These are phyloP conservation scores for Chaetorhynchus papuensis DNA, from an alignment of 2,113 vertebrate genomes.

Conservation along the genomic window DNA sequence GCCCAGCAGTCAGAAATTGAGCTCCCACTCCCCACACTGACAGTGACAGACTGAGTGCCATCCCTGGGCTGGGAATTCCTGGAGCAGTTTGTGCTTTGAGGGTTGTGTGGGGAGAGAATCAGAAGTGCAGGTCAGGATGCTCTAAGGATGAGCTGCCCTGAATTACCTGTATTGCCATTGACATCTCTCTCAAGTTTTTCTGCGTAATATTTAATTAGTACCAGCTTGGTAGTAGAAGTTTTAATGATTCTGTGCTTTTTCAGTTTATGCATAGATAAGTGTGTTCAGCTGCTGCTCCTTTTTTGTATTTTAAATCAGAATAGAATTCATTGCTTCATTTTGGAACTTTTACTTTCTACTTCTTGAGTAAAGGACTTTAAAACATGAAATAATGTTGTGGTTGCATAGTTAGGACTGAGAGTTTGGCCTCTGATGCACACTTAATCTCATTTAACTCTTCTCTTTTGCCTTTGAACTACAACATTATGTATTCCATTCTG, in stretches of 20 bases:
- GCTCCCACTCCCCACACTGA: accelerated
- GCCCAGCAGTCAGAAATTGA: neutral
- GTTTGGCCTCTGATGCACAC: neutral
- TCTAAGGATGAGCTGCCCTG: neutral
- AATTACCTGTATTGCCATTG: neutral
- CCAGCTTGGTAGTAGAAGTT: neutral
- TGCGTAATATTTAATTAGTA: neutral
- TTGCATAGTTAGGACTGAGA: neutral
- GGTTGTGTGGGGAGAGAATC: neutral
- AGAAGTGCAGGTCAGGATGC: accelerated
- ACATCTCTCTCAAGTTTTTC: neutral
- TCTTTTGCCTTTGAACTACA: neutral
- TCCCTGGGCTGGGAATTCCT: neutral
- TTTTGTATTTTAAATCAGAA: neutral
- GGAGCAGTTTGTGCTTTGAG: neutral
- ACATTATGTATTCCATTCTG: neutral
- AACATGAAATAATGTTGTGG: neutral
- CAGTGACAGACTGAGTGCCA: neutral
- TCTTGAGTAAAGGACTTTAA: neutral
- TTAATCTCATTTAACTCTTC: neutral
- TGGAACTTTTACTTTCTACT: neutral
- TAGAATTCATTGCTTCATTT: neutral
- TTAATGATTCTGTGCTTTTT: neutral
- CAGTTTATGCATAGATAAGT: neutral
- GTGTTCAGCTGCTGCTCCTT: neutral